Percentiles rank a stretch among this genome's conserved stretches.
Conservation (phyloP, 1,140 invertebrate species). For the Bombus picipes region DNA sequence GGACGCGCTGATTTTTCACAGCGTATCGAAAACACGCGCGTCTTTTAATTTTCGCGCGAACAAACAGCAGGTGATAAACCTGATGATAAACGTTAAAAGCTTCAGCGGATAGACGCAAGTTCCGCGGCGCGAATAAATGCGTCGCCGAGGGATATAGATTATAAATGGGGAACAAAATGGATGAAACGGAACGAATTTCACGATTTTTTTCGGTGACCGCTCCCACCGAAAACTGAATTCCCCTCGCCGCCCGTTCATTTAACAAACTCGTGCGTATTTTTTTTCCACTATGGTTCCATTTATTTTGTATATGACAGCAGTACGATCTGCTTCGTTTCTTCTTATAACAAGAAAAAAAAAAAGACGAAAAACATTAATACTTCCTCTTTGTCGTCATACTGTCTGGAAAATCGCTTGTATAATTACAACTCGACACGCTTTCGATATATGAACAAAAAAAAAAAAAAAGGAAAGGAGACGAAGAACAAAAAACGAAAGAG, state of each 20-base stretch:
- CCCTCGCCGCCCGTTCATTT: neutral
- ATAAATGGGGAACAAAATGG: neutral
- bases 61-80: neutral
- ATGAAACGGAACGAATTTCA: neutral
- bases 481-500: neutral
- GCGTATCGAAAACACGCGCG: neutral
- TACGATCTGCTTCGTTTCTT: slow-evolving; percentile 29
- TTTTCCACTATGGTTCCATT: slow-evolving; percentile 41
- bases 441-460: slow-evolving; percentile 4
- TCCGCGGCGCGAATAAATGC: neutral
- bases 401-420: slow-evolving; percentile 53
- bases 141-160: neutral
- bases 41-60: slow-evolving; percentile 1
- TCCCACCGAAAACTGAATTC: neutral
- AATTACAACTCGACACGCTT: slow-evolving; percentile 36
- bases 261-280: neutral
- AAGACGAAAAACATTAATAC: slow-evolving; percentile 61
- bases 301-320: slow-evolving; percentile 48
- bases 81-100: neutral
- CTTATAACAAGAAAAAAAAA: slow-evolving; percentile 27
- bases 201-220: slow-evolving; percentile 8
- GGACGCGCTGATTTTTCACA: neutral
- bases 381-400: slow-evolving; percentile 57
- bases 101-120: neutral
- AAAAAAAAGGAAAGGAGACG: neutral